Evolutionary conservation across 2,888 invertebrate genomes (phyloP), one percentile per base, ranked within the genome.

Genomic region (Pseudococcus viburni): DNA sequence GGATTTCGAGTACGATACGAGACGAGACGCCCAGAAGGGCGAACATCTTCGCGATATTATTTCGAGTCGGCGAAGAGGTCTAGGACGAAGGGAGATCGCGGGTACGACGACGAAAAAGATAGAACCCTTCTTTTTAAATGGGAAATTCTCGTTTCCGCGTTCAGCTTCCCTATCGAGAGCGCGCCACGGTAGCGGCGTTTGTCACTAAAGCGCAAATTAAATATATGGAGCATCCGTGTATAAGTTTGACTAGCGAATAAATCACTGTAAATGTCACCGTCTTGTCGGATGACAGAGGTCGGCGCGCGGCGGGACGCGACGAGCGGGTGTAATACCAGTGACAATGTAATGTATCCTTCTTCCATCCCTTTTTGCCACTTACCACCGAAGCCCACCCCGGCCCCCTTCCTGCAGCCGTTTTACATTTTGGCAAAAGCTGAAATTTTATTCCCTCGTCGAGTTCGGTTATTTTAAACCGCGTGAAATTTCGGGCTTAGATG

Each of bases 211-310:
- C 89, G 89, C 89, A 90, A 90, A 90, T 90, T 90, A 90, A 90
- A 90, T 90, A 90, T 90, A 90, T 90, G 89, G 89, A 89, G 89
- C 89, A 89, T 89, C 89, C 89, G 89, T 89, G 89, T 89, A 89
- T 89, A 90, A 89, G 89, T 89, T 90, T 90, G 89, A 89, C 89
- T 90, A 89, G 89, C 68, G 64, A 80, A 90, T 90, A 90, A 90
- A 90, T 90, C 89, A 90, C 88, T 89, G 89, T 88, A 84, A 84
- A 88, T 88, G 88, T 88, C 88, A 88, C 88, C 88, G 88, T 84
- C 88, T 89, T 89, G 89, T 80, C 88, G 88, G 84, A 64, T 88
- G 73, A 84, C 80, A 83, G 48, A 88, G 48, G 88, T 42, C 42
- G 42, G 42, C 42, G 4, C 46, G 4, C 46, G 86, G 46, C 86